These are phyloP conservation scores for Pristionchus fissidentatus DNA, from an alignment of 2,888 invertebrate species.

Conservation along the genomic window DNA sequence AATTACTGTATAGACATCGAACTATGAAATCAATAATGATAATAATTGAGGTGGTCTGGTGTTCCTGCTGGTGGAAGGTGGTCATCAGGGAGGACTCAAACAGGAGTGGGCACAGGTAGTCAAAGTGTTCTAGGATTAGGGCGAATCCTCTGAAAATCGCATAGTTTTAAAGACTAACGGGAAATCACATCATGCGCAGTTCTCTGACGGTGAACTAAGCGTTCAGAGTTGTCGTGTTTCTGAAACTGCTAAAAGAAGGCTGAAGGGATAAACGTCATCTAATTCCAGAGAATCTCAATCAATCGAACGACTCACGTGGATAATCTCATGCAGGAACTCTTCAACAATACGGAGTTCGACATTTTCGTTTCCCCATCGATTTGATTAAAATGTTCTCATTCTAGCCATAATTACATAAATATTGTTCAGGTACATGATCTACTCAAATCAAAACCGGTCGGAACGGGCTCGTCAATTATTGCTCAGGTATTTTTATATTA, in stretches of 20 bases:
- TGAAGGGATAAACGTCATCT: neutral
- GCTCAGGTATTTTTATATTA: neutral
- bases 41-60: slow-evolving; percentile 57
- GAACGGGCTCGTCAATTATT: slow-evolving; percentile 15
- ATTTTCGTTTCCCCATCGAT: slow-evolving; percentile 26
- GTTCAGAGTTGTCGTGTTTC: neutral
- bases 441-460: slow-evolving; percentile 46
- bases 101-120: slow-evolving; percentile 55
- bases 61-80: slow-evolving; percentile 62
- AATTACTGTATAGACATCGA: no score
- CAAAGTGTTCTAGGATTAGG: neutral
- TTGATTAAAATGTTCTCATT: no score
- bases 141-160: neutral
- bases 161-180: neutral
- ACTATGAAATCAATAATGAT: no score
- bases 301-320: slow-evolving; percentile 59
- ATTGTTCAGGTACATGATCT: slow-evolving; percentile 43
- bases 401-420: neutral
- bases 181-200: neutral
- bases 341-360: slow-evolving; percentile 65
- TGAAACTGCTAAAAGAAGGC: neutral
- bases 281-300: slow-evolving; percentile 54
- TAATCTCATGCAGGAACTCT: slow-evolving; percentile 61
- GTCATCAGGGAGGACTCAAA: slow-evolving; percentile 58
- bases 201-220: neutral